A percentile compares a stretch with the other conserved stretches of the same genome.
These are phyloP conservation scores for Synergus japonicus DNA, from an alignment of 2,888 invertebrate genomes.

Conservation along the genomic window DNA sequence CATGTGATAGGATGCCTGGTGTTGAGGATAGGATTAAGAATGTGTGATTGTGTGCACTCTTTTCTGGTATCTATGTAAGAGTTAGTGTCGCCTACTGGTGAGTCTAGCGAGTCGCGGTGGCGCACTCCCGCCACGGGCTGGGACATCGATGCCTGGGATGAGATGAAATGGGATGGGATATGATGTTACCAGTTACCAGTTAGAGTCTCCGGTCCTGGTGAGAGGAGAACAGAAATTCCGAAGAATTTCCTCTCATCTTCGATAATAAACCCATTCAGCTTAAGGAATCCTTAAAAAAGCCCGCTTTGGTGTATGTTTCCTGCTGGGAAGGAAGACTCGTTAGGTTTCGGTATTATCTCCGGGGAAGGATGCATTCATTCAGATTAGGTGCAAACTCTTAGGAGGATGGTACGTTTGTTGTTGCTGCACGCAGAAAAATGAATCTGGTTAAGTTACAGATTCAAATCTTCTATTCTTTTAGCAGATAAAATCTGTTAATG, in stretches of 20 bases:
- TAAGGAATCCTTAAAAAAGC: constrained; percentile 7
- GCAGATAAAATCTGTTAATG: too few relatives aligned
- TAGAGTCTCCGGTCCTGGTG: background rate
- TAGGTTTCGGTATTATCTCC: background rate
- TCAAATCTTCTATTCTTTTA: too few relatives aligned
- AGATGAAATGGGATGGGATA: constrained; percentile 12
- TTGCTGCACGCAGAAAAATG: too few relatives aligned
- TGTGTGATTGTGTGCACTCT: background rate
- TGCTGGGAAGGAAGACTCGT: background rate
- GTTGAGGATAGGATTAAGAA: constrained; percentile 14
- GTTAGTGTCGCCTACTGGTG: constrained; percentile 35
- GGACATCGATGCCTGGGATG: constrained; percentile 38
- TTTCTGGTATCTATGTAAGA: constrained; percentile 23
- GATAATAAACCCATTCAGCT: constrained; percentile 27
- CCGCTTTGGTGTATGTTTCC: constrained; percentile 9
- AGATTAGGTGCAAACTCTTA: background rate
- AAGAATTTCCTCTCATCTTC: constrained; percentile 33
- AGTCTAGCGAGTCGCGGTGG: constrained; percentile 26
- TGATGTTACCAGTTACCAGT: constrained; percentile 2
- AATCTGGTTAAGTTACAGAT: too few relatives aligned
- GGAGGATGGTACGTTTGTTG: background rate
- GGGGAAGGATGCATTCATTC: background rate
- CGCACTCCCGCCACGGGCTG: constrained; percentile 40
- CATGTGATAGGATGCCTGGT: constrained; percentile 53
- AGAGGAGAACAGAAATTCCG: constrained; percentile 19